Conservation (phyloP, 2,113 vertebrate species). For the Columbina picui region DNA sequence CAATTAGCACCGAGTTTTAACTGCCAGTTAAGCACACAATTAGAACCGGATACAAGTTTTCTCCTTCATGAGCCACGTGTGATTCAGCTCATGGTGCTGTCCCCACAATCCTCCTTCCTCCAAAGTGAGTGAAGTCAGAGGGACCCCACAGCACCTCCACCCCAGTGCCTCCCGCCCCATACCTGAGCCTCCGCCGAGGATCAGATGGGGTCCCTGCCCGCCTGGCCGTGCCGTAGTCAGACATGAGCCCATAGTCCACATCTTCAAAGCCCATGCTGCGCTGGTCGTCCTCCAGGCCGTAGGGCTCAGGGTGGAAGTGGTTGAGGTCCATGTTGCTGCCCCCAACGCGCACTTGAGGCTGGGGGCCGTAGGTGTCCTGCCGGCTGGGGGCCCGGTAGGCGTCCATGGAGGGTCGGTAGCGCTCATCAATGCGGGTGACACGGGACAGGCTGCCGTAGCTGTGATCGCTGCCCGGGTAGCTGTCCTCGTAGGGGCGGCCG, state of each 20-base stretch:
- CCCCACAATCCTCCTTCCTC: neutral
- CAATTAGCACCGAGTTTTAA: slow-evolving; percentile 16
- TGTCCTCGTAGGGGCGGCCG: slow-evolving; percentile 84
- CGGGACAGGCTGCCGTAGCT: slow-evolving; percentile 87
- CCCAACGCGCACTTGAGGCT: slow-evolving; percentile 91
- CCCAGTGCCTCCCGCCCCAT: neutral
- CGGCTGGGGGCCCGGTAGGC: slow-evolving; percentile 88
- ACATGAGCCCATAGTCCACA: slow-evolving; percentile 87
- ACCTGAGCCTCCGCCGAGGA: slow-evolving; percentile 88
- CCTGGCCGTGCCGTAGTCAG: slow-evolving; percentile 89
- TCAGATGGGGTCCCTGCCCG: slow-evolving; percentile 79
- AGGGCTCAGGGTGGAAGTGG: slow-evolving; percentile 88
- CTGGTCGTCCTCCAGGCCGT: slow-evolving; percentile 92
- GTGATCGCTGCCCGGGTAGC: slow-evolving; percentile 80
- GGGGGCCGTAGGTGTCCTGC: slow-evolving; percentile 90
- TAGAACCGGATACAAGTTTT: neutral
- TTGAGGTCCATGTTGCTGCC: slow-evolving; percentile 91
- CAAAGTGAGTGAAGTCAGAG: neutral
- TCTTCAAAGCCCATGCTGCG: slow-evolving; percentile 93
- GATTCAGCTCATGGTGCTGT: neutral
- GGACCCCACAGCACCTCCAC: rapidly evolving
- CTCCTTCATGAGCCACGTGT: rapidly evolving
- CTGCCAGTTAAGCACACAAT: slow-evolving; percentile 42
- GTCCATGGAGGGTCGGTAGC: slow-evolving; percentile 85
- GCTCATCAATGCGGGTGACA: slow-evolving; percentile 88